Base-by-base conservation (phyloP, 2,113 vertebrate species). In the Dicentrarchus labrax region DNA sequence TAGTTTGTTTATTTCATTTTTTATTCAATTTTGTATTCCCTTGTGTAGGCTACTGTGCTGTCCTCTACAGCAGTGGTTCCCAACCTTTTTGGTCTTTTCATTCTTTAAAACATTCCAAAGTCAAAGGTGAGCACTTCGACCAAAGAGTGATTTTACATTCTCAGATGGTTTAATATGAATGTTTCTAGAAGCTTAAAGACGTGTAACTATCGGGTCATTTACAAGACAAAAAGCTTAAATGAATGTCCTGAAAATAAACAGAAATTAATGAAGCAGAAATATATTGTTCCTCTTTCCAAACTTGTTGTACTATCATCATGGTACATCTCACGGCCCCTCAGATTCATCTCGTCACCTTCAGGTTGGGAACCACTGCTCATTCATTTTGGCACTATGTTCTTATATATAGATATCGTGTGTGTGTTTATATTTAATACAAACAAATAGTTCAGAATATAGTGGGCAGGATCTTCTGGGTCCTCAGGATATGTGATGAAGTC, bases 401-500 rank as follows among this genome's bases (percentile, higher is more conserved):
- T 67, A 48, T 24, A 30, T 15, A 43, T 76, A 30, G 30, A 30
- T 30, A 48, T 21, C 69, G 19, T 22, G 48, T 43, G 15, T 67
- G 17, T 41, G 17, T 64, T 8, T 57, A 38, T 17, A 51, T 70
- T n/a, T 16, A 50, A 36, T 76, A 86, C 17, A 78, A 90, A 80
- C 17, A 85, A 75, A 74, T 74, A 66, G 21, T 59, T 73, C 47
- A 75, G 48, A 82, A 67, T 76, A 72, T 68, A 76, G 56, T 43
- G 64, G 74, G 66, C 72, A 77, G 66, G 77, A 86, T 87, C 59
- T 65, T 85, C 54, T 74, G 62, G 64, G 67, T 86, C 73, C 81
- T 85, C 66, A 45, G 71, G 57, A 86, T 53, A 61, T 62, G 75
- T 73, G 78, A 91, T 89, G 80, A 89, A 83, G 59, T 95, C 94